phyloP scores from a whole-genome alignment of 2,888 invertebrate genomes.

The Leptarthrus brevirostris region DNA sequence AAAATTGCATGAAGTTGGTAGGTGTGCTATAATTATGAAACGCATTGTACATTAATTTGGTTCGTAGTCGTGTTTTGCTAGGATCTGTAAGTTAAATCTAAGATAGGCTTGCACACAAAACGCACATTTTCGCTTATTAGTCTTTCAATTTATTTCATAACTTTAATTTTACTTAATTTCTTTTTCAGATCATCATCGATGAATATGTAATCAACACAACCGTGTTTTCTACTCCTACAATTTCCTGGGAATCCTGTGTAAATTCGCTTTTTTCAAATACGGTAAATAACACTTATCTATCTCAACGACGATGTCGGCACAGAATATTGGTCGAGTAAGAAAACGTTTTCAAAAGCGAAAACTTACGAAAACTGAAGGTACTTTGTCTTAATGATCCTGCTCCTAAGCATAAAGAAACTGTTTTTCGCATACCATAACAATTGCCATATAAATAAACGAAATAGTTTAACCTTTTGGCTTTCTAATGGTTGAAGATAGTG shows the following conservation, averaged over 20 bases:
- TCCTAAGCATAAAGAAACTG: constrained; percentile 3
- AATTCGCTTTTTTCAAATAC: not conserved
- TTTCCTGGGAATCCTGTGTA: constrained; percentile 3
- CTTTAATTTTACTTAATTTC: no score
- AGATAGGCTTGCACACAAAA: no score
- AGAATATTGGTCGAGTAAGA: constrained; percentile 49
- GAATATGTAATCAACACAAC: not conserved
- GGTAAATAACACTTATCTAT: constrained; percentile 1
- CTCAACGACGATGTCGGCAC: constrained; percentile 50
- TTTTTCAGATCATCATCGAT: not conserved
- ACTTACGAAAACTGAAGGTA: constrained; percentile 52
- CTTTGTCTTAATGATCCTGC: not conserved
- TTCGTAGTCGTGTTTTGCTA: no score
- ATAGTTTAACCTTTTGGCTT: not conserved
- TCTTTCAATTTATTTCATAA: no score
- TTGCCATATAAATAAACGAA: not conserved
- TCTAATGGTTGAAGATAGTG: not conserved
- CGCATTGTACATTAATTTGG: no score
- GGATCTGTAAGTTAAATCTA: no score
- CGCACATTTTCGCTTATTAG: no score
- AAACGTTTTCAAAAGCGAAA: constrained; percentile 53
- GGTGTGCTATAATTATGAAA: no score
- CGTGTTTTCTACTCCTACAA: not conserved
- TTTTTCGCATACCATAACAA: constrained; percentile 22
- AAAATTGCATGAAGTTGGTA: no score